Evolutionary conservation across 2,113 vertebrate genomes (phyloP).

Genomic region (Colaptes auratus): DNA sequence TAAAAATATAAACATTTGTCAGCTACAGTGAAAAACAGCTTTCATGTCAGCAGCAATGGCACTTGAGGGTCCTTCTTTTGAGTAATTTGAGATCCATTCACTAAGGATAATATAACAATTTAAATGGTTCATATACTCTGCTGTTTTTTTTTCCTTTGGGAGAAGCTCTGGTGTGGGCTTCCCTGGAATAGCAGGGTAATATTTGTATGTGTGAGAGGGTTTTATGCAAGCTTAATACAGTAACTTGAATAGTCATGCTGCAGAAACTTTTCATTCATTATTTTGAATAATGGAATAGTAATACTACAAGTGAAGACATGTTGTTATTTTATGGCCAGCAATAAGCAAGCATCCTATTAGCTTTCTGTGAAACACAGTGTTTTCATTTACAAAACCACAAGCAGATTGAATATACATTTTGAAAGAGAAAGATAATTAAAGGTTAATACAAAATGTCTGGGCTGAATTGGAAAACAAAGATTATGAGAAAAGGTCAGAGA

Average conservation of each 20-base stretch:
- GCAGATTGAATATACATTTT: background rate
- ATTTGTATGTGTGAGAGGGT: background rate
- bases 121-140: background rate
- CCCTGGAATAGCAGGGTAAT: background rate
- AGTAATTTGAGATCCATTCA: background rate
- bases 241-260: background rate
- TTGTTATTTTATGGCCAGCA: background rate
- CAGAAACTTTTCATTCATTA: background rate
- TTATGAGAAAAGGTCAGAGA: background rate
- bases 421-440: background rate
- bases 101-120: background rate
- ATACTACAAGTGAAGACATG: background rate
- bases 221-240: background rate
- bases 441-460: background rate
- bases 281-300: background rate
- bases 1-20: conserved; percentile 9
- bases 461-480: background rate
- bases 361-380: background rate
- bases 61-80: background rate
- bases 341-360: background rate
- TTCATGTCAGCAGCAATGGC: background rate
- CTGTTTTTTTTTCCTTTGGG: background rate
- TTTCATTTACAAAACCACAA: background rate
- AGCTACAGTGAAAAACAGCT: background rate
- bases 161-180: background rate